Percentiles rank a stretch among this genome's conserved stretches.
phyloP scores from a whole-genome alignment of 30 jellyfish, hydroid and myxozoan genomes.

The Clytia hemisphaerica region DNA sequence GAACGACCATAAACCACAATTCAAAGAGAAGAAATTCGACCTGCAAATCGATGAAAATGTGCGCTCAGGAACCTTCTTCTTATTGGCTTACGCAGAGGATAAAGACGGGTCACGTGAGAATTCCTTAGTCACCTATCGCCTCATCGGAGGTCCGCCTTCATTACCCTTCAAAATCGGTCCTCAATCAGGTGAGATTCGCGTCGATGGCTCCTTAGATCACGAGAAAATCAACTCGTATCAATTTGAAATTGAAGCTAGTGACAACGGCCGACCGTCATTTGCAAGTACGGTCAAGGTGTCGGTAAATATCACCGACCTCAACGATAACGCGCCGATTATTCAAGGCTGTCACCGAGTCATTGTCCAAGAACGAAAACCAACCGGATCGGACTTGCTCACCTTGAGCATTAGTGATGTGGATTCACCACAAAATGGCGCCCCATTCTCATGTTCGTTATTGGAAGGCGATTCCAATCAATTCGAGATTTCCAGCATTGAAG shows the following conservation, averaged over 20 bases:
- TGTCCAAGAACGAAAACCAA: conserved; percentile 49
- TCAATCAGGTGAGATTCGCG: conserved; percentile 58
- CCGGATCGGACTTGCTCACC: conserved; percentile 52
- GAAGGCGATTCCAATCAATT: conserved; percentile 56
- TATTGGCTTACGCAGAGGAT: conserved; percentile 73
- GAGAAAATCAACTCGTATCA: conserved; percentile 40
- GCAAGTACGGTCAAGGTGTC: conserved; percentile 48
- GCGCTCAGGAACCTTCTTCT: conserved; percentile 74
- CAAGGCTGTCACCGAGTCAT: conserved; percentile 53
- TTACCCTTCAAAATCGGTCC: conserved; percentile 67
- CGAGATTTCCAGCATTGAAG: conserved; percentile 45
- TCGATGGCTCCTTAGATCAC: conserved; percentile 65
- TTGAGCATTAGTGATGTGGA: conserved; percentile 71
- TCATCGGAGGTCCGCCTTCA: conserved; percentile 22
- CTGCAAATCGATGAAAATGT: conserved; percentile 80
- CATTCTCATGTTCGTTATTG: conserved; percentile 59
- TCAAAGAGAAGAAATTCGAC: conserved; percentile 12
- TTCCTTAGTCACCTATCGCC: conserved; percentile 59
- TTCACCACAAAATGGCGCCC: conserved; percentile 69
- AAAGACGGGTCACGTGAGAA: conserved; percentile 62
- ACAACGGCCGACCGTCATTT: conserved; percentile 60
- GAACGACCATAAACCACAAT: conserved; percentile 78
- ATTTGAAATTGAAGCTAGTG: conserved; percentile 66
- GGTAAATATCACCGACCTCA: conserved; percentile 77
- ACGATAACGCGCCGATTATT: conserved; percentile 86